These are phyloP conservation scores for Odontamblyopus lacepedii DNA, from an alignment of 2,797 vertebrate genomes.

Conservation along the genomic window DNA sequence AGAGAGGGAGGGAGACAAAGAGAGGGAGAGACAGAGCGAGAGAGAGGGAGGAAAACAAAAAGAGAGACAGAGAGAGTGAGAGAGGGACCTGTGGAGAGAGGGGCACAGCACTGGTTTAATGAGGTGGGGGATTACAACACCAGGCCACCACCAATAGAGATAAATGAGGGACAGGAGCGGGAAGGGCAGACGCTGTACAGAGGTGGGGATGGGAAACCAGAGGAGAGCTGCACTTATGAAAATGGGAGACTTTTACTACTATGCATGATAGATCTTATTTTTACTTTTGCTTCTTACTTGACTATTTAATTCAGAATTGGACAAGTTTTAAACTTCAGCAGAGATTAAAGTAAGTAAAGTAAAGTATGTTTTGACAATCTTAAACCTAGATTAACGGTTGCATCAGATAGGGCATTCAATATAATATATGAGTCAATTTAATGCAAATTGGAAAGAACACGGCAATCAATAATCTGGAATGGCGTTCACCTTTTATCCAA, in stretches of 20 bases:
- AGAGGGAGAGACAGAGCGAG: slow-evolving; percentile 7
- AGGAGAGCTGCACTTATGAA: slow-evolving; percentile 1
- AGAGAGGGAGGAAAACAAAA: too few relatives aligned
- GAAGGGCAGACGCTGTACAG: slow-evolving; percentile 16
- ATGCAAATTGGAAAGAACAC: too few relatives aligned
- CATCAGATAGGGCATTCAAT: not conserved
- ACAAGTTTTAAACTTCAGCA: too few relatives aligned
- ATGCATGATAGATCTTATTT: not conserved
- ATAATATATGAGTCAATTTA: not conserved
- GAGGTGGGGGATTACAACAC: slow-evolving; percentile 39
- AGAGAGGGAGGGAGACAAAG: slow-evolving; percentile 15
- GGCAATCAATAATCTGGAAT: too few relatives aligned
- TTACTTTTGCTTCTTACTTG: not conserved
- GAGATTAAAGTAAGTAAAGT: too few relatives aligned
- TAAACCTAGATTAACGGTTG: too few relatives aligned
- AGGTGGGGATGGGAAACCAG: not conserved
- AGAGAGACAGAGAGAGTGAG: too few relatives aligned
- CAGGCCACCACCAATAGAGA: slow-evolving; percentile 28
- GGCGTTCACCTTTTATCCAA: too few relatives aligned
- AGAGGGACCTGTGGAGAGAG: not conserved
- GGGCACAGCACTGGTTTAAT: slow-evolving; percentile 36
- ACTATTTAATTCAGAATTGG: not conserved
- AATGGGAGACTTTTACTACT: not conserved
- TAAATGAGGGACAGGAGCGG: slow-evolving; percentile 32
- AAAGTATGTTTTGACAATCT: too few relatives aligned